Evolutionary conservation across 2,113 vertebrate genomes (phyloP).

Genomic region (Lepidothrix coronata): DNA sequence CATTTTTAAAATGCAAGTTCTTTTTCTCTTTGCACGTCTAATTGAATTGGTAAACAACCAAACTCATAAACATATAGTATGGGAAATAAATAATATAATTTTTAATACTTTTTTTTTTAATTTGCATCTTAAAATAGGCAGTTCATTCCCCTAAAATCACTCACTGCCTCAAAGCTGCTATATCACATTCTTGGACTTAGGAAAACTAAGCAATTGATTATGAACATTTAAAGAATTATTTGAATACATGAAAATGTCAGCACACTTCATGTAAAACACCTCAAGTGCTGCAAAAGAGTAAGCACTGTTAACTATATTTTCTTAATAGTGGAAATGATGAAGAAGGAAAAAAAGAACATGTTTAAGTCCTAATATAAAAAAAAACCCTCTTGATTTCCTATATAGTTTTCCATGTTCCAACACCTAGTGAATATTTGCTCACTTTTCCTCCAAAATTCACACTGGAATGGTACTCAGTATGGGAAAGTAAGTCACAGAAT

Average conservation of each 20-base stretch:
- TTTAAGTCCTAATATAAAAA: neutral
- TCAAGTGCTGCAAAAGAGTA: neutral
- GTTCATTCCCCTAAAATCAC: neutral
- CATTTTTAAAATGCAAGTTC: neutral
- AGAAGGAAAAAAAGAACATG: neutral
- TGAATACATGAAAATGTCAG: neutral
- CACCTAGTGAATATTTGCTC: neutral
- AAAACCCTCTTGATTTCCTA: neutral
- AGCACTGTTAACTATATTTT: neutral
- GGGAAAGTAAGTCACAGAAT: neutral
- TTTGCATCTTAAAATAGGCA: neutral
- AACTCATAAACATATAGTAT: neutral
- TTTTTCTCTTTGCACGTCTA: neutral
- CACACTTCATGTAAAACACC: neutral
- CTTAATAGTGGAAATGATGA: neutral
- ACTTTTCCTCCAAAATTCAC: neutral
- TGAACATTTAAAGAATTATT: neutral
- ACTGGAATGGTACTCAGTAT: neutral
- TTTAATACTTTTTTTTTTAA: neutral
- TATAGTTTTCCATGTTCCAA: neutral
- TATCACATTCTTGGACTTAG: neutral
- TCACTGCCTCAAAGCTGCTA: neutral
- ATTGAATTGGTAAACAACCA: neutral
- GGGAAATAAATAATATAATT: neutral
- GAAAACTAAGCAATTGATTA: neutral